phyloP scores from a whole-genome alignment of 37 sponge, comb jelly and placozoan genomes.

The Lycopodina hypogea region DNA sequence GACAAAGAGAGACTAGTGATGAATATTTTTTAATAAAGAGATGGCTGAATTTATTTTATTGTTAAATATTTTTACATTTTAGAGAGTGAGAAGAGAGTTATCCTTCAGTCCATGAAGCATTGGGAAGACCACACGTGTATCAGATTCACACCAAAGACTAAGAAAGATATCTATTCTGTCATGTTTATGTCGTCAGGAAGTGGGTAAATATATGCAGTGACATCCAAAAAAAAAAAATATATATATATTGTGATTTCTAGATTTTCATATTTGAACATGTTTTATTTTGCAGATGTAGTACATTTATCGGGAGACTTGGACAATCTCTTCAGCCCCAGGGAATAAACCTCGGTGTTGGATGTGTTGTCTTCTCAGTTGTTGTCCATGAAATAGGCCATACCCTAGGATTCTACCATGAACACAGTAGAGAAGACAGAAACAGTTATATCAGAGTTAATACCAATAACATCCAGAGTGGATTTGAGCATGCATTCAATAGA shows the following conservation, averaged over 20 bases:
- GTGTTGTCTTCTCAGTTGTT: conserved; percentile 24
- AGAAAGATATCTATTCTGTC: conserved; percentile 18
- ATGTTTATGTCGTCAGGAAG: conserved; percentile 42
- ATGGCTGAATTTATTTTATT: no score
- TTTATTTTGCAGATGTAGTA: conserved; percentile 32
- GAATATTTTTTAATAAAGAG: no score
- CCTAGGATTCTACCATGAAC: conserved; percentile 70
- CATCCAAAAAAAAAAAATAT: background rate
- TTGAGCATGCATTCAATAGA: conserved; percentile 8
- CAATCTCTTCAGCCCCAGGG: conserved; percentile 15
- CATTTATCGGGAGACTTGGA: conserved; percentile 40
- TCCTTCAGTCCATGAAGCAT: conserved; percentile 63
- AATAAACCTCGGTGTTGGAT: conserved; percentile 10
- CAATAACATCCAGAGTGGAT: conserved; percentile 30
- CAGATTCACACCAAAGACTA: conserved; percentile 38
- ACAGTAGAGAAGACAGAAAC: conserved; percentile 61
- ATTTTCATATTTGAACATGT: background rate
- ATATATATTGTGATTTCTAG: background rate
- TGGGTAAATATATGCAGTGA: conserved; percentile 25
- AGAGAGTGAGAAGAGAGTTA: conserved; percentile 31
- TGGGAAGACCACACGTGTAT: conserved; percentile 77
- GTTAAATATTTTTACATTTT: no score
- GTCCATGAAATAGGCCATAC: conserved; percentile 73
- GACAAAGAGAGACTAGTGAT: no score
- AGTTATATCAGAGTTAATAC: conserved; percentile 25